Evolutionary conservation across 2,888 invertebrate genomes (phyloP), one percentile per base, ranked within the genome.

Genomic region (Ophioninae sp.): DNA sequence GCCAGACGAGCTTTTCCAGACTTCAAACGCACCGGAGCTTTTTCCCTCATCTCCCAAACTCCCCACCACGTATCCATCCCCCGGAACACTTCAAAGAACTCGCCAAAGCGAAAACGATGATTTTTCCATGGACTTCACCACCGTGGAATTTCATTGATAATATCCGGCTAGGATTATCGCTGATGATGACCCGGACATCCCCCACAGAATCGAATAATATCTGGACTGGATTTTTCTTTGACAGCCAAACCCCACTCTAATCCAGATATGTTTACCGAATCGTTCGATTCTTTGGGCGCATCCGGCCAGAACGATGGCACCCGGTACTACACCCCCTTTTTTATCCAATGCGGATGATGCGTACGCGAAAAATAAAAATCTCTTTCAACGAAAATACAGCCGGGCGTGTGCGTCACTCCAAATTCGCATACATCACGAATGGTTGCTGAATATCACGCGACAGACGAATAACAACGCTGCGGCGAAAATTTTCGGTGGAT

Each of bases 401-500:
- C 59, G 56, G 37, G 57, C 30, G 21, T 41, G 59, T 76, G 41
- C 62, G 68, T 74, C 81, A 78, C 59, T 64, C 59, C 64, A 56
- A 68, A 64, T 81, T 78, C 83, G 56, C 44, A 83, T 81, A 83
- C 74, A 70, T 78, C 77, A 70, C 65, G 65, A 74, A 44, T 69
- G 74, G 70, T 81, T 37, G 56, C 30, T 10, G 69, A 74, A 80
- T 73, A 74, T 39, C 50, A n/a, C 78, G 70, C 61, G 79, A 75
- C 81, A 72, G 75, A 81, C 23, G 75, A 56, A 67, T 69, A 79
- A 84, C 81, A 69, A 81, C 65, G 72, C 75, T 81, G 79, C 57
- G 65, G 81, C 65, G 59, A 74, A 78, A 1, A 80, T 68, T 84
- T 59, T 72, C 68, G 61, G 69, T 69, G 78, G 75, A 84, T 70